phyloP scores from a whole-genome alignment of 2,797 vertebrate genomes.

The Gambusia yucatana region DNA sequence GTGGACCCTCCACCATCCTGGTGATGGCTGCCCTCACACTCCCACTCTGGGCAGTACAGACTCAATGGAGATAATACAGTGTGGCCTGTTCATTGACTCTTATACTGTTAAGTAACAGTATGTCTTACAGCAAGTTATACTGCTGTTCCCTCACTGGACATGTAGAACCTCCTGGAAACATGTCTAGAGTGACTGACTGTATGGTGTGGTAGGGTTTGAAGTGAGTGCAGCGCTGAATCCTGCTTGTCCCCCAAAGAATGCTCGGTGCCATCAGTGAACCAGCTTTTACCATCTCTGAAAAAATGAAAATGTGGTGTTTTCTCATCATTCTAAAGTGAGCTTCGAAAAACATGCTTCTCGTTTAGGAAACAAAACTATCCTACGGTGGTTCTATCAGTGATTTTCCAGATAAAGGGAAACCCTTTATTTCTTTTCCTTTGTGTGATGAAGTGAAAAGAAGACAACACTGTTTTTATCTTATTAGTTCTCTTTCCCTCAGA shows the following conservation, averaged over 20 bases:
- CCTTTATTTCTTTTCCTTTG: slow-evolving; percentile 83
- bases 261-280: slow-evolving; percentile 84
- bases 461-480: slow-evolving; percentile 40
- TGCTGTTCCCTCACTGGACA: slow-evolving; percentile 84
- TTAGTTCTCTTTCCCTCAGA: slow-evolving; percentile 45
- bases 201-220: slow-evolving; percentile 73
- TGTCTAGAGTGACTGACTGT: slow-evolving; percentile 71
- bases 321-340: slow-evolving; percentile 76
- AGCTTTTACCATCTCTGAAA: slow-evolving; percentile 67
- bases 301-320: slow-evolving; percentile 71
- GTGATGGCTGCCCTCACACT: slow-evolving; percentile 72
- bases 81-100: slow-evolving; percentile 50
- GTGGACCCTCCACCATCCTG: slow-evolving; percentile 71
- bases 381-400: slow-evolving; percentile 40
- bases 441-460: slow-evolving; percentile 49
- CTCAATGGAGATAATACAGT: slow-evolving; percentile 93
- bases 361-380: slow-evolving; percentile 60
- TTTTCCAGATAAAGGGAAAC: slow-evolving; percentile 67
- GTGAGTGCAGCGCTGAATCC: slow-evolving; percentile 81
- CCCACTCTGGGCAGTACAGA: slow-evolving; percentile 79
- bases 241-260: slow-evolving; percentile 91
- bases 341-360: slow-evolving; percentile 65
- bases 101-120: slow-evolving; percentile 58
- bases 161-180: slow-evolving; percentile 72
- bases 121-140: slow-evolving; percentile 72